Base-by-base conservation (phyloP, 35 echinoderm and acorn worm species). In the Strongylocentrotus purpuratus region DNA sequence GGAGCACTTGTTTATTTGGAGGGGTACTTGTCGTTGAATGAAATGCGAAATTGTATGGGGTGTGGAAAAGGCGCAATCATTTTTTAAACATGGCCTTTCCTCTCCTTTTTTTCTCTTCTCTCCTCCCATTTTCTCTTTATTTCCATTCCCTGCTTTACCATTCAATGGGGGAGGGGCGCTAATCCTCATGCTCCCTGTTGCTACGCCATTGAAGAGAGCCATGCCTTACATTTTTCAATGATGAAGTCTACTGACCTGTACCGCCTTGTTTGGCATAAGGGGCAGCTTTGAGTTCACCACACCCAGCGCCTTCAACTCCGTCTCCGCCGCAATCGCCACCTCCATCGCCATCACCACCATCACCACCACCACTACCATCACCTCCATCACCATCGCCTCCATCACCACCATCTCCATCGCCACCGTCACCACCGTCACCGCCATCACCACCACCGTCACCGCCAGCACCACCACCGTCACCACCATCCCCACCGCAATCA, bases 251-350 rank as follows among this genome's bases (percentile, higher is more conserved):
- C 65, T 78, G 20, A 78, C 65, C 65, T 28, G 65, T 28, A n/a
- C 65, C 28, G 28, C 65, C 65, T 78, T 78, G 50, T 11, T 13
- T 9, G 11, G 15, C 50, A 55, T 2, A 10, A 10, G 50, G 50
- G 15, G 50, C 22, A 78, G 65, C 20, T 78, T 78, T 78, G 65
- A 78, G 65, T n/a, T 93, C 91, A 93, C 91, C 91, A 7, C 46
- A 32, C 5, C 46, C 90, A 47, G 9, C 90, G 25, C 90, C 90
- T n/a, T 47, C 46, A 17, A 6, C 90, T 28, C 46, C 33, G 32
- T 92, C 22, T 45, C 90, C 90, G 9, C 22, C 46, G 10, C 45
- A 14, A 92, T 13, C 90, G 4, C 46, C 33, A 46, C 28, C 90
- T 0, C 46, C 90, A 22, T n/a, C 48, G 0, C 20, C 91, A 47